These are phyloP conservation scores for Origma solitaria DNA, from an alignment of 2,113 vertebrate species.

Conservation along the genomic window DNA sequence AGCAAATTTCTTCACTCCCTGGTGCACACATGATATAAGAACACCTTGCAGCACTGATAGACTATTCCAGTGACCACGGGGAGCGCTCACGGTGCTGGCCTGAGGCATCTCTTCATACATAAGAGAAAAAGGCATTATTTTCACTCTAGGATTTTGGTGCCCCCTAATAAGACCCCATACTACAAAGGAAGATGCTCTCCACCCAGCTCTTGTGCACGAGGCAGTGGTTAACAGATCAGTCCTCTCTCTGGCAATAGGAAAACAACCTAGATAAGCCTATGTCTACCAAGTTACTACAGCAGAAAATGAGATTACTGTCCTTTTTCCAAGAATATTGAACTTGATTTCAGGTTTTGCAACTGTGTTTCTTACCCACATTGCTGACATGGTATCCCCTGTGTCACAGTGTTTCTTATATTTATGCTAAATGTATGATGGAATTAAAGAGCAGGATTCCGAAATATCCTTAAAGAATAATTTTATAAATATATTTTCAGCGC, in stretches of 20 bases:
- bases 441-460: not conserved
- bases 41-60: not conserved
- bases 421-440: not conserved
- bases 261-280: not conserved
- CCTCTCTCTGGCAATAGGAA: not conserved
- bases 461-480: not conserved
- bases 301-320: not conserved
- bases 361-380: not conserved
- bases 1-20: not conserved
- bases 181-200: not conserved
- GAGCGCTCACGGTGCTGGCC: not conserved
- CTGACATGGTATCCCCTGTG: not conserved
- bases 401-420: not conserved
- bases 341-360: not conserved
- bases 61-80: not conserved
- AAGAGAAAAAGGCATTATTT: not conserved
- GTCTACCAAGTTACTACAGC: not conserved
- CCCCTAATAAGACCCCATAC: not conserved
- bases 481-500: not conserved
- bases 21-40: fast-evolving
- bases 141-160: not conserved
- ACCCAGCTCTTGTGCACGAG: not conserved
- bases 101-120: not conserved
- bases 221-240: not conserved
- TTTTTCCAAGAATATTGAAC: not conserved